Evolutionary conservation across 2,797 vertebrate species (phyloP).

Genomic region (Brachymystax lenok): DNA sequence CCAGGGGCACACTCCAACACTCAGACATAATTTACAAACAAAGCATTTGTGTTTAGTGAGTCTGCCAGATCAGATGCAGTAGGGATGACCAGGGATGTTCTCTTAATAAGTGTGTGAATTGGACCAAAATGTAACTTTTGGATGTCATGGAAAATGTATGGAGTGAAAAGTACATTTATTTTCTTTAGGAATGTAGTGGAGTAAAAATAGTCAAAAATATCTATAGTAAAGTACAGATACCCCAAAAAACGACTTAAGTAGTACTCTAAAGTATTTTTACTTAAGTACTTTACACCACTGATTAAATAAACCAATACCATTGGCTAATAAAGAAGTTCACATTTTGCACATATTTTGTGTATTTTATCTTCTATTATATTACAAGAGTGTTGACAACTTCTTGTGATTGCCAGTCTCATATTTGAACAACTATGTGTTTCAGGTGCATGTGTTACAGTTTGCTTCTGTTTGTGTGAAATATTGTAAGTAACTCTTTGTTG

Average conservation of each 20-base stretch:
- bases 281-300: too few species aligned
- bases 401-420: not conserved
- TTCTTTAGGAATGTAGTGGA: too few species aligned
- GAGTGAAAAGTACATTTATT: too few species aligned
- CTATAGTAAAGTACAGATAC: not conserved
- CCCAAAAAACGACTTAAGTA: not conserved
- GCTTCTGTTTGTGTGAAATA: not conserved
- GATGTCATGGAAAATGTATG: too few species aligned
- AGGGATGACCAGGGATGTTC: too few species aligned
- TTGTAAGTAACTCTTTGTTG: not conserved
- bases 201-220: too few species aligned
- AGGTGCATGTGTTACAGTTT: not conserved
- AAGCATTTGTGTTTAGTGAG: too few species aligned
- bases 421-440: not conserved
- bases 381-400: not conserved
- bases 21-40: too few species aligned
- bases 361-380: not conserved
- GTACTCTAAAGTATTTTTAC: not conserved
- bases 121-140: too few species aligned
- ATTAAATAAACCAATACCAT: not conserved
- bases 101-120: too few species aligned
- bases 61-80: too few species aligned
- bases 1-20: too few species aligned
- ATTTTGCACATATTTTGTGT: slow-evolving; percentile 6
- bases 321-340: slow-evolving; percentile 39